Conservation (phyloP, 1,140 invertebrate genomes). For the Diabrotica undecimpunctata region DNA sequence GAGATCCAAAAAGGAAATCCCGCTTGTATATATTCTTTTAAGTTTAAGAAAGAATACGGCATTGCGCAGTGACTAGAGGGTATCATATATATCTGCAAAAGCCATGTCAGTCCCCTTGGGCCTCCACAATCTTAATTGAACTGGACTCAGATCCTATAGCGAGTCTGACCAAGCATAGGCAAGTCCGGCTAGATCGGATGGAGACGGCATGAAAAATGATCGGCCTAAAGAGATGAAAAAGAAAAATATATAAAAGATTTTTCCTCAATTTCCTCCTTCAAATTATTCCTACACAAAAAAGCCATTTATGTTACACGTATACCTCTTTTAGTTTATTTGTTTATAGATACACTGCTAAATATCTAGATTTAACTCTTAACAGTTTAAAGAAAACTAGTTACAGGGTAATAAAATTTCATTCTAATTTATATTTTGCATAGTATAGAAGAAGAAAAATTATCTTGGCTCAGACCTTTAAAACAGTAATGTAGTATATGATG, state of each 20-base stretch:
- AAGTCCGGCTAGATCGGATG: constrained; percentile 31
- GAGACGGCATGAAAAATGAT: constrained; percentile 48
- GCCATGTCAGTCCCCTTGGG: constrained; percentile 31
- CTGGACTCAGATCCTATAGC: constrained; percentile 32
- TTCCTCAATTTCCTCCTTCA: constrained; percentile 45
- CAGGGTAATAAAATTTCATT: too few relatives aligned
- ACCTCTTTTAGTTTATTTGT: too few relatives aligned
- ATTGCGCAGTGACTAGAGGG: constrained; percentile 26
- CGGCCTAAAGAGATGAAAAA: constrained; percentile 44
- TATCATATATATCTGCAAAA: constrained; percentile 32
- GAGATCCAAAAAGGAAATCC: too few relatives aligned
- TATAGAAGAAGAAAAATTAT: too few relatives aligned
- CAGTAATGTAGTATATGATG: too few relatives aligned
- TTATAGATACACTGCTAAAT: too few relatives aligned
- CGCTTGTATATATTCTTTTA: too few relatives aligned
- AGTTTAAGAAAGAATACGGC: neutral
- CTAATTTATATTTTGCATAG: too few relatives aligned
- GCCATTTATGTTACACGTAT: too few relatives aligned
- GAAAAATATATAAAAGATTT: constrained; percentile 45
- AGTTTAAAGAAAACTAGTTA: too few relatives aligned
- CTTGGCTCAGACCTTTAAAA: too few relatives aligned
- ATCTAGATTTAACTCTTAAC: too few relatives aligned
- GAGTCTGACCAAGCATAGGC: constrained; percentile 25
- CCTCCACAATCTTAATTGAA: constrained; percentile 42
- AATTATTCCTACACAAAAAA: constrained; percentile 37